A percentile compares a stretch with the other conserved stretches of the same genome.
These are phyloP conservation scores for Geodia barretti DNA, from an alignment of 37 sponge, comb jelly and placozoan species.

Conservation along the genomic window DNA sequence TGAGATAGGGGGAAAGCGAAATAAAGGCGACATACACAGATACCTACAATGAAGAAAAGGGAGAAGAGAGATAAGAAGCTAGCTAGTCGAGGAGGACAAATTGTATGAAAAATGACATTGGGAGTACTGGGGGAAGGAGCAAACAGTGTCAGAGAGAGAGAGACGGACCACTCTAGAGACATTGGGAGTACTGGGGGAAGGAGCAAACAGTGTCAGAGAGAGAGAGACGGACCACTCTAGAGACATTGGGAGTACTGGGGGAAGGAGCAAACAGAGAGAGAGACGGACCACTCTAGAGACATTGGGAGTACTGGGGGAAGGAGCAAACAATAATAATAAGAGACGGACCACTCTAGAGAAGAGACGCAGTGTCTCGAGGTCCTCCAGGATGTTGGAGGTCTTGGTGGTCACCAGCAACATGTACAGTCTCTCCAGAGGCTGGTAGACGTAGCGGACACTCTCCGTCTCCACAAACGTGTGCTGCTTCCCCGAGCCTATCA, in stretches of 20 bases:
- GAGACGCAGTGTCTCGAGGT: constrained; percentile 94
- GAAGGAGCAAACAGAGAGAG: no score
- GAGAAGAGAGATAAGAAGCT: no score
- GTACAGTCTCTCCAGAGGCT: constrained; percentile 94
- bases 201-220: constrained; percentile 8
- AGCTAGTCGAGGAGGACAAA: constrained; percentile 65
- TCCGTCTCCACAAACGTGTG: constrained; percentile 99
- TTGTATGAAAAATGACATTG: no score
- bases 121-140: no score
- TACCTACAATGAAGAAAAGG: no score
- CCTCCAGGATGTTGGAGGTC: constrained; percentile 97
- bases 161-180: constrained; percentile 93
- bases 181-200: no score
- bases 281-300: constrained; percentile 53
- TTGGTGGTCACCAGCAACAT: constrained; percentile 96
- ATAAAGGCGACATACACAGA: no score
- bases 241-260: no score
- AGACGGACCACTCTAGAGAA: constrained; percentile 95
- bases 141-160: background rate
- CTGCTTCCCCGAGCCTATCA: constrained; percentile 87
- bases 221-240: constrained; percentile 61
- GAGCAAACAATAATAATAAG: no score
- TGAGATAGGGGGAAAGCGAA: background rate
- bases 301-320: no score
- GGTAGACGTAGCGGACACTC: constrained; percentile 98